A percentile compares a stretch with the other conserved stretches of the same genome.
These are phyloP conservation scores for Diachasmimorpha longicaudata DNA, from an alignment of 1,140 invertebrate species.

Conservation along the genomic window DNA sequence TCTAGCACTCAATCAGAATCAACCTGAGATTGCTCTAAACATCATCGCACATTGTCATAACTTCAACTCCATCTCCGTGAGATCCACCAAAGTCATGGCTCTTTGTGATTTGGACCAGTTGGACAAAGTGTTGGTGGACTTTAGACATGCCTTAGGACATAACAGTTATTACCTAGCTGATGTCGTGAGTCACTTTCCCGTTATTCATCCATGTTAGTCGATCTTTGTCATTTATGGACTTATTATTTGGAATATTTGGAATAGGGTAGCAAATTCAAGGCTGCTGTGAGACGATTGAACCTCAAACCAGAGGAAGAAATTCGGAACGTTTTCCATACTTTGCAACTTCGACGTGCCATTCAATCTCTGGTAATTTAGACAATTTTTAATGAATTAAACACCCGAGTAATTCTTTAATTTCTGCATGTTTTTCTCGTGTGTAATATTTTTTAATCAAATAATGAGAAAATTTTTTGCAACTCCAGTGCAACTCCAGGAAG, in stretches of 20 bases:
- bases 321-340: background rate
- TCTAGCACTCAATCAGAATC: slow-evolving; percentile 73
- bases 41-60: slow-evolving; percentile 63
- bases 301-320: slow-evolving; percentile 33
- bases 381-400: background rate
- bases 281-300: slow-evolving; percentile 44
- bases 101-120: slow-evolving; percentile 67
- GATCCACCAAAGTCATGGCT: slow-evolving; percentile 72
- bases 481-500: no score
- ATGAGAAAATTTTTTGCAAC: no score
- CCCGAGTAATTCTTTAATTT: background rate
- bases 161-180: slow-evolving; percentile 63
- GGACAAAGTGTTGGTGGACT: slow-evolving; percentile 70
- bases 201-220: background rate
- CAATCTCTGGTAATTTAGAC: background rate
- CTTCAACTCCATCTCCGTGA: slow-evolving; percentile 70
- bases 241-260: slow-evolving; percentile 29
- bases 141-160: slow-evolving; percentile 65
- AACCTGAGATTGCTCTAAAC: slow-evolving; percentile 72
- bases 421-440: background rate
- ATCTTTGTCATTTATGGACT: background rate
- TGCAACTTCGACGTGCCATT: background rate
- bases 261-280: slow-evolving; percentile 58
- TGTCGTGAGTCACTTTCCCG: slow-evolving; percentile 43
- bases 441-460: no score